Evolutionary conservation across 2,888 invertebrate species (phyloP), one percentile per base, ranked within the genome.

Genomic region (Lochmaea capreae): DNA sequence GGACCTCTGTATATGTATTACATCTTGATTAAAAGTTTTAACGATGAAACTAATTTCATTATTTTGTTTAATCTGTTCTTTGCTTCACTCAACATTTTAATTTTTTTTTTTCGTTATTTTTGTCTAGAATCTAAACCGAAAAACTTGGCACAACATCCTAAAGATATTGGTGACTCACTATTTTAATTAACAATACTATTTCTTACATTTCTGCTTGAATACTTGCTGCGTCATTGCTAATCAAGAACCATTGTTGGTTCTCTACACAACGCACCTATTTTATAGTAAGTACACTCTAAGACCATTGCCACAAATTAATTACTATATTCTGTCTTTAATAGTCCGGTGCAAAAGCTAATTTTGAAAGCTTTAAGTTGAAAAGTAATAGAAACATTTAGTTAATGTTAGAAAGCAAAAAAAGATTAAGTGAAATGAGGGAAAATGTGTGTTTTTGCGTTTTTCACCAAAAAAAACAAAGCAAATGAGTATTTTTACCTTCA

Each of bases 151-250:
- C 33, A 33, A 33, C 16, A 54, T 66, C 18, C 54, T n/a, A 66
- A 67, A 43, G 46, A 58, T 67, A 67, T 42, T 42, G 49, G 59
- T 59, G 52, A 68, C 39, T 68, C 61, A 68, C 12, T 16, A 26
- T 57, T 46, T 67, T 59, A 59, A 67, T 67, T 67, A 59, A 59
- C 16, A 26, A 59, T 6, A 16, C 12, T 14, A 59, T 49, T 26
- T 58, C 59, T 67, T 67, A 18, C 43, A 49, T 68, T 68, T 68
- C 49, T 68, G 49, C 16, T 68, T 39, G 46, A 62, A 33, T 68
- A 46, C 26, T n/a, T 22, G 11, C 46, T 43, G 46, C 59, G 67
- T 67, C 67, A 67, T 67, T 26, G 16, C 14, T n/a, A 43, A 59
- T 22, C 46, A 46, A 46, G 67, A 58, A 22, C 67, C 67, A 59